These are phyloP conservation scores for Crossoptilon crossoptilon DNA, from an alignment of 2,797 vertebrate genomes.

Conservation along the genomic window DNA sequence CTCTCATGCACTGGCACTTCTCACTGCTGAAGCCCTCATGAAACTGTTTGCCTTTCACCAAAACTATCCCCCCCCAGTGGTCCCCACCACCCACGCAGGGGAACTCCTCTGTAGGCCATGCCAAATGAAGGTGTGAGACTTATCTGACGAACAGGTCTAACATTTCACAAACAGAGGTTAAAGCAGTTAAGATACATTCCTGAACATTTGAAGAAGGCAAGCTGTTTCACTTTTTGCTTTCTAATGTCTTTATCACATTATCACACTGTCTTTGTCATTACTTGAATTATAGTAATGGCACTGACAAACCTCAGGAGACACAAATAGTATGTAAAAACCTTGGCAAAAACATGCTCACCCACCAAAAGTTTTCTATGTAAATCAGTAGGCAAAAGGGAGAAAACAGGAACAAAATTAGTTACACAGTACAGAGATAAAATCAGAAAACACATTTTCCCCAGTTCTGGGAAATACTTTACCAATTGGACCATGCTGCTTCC, in stretches of 20 bases:
- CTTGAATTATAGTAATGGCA: neutral
- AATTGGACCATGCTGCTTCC: neutral
- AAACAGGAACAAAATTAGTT: neutral
- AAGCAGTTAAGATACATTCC: neutral
- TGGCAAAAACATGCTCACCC: neutral
- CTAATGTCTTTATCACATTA: neutral
- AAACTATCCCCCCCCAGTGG: neutral
- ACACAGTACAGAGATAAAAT: neutral
- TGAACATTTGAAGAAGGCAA: neutral
- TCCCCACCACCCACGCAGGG: neutral
- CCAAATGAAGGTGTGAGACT: neutral
- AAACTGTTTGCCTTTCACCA: neutral
- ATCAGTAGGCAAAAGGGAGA: neutral
- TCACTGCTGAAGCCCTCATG: neutral
- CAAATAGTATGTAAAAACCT: neutral
- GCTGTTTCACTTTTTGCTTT: neutral
- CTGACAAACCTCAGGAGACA: neutral
- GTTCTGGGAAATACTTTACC: neutral
- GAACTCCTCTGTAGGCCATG: neutral
- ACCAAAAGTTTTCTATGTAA: neutral
- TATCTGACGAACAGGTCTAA: neutral
- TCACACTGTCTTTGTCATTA: neutral
- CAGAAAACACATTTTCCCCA: neutral
- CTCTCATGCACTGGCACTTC: rapidly evolving
- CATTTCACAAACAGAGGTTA: neutral